Base-by-base conservation (phyloP, 2,888 invertebrate species). In the Danaus chrysippus region DNA sequence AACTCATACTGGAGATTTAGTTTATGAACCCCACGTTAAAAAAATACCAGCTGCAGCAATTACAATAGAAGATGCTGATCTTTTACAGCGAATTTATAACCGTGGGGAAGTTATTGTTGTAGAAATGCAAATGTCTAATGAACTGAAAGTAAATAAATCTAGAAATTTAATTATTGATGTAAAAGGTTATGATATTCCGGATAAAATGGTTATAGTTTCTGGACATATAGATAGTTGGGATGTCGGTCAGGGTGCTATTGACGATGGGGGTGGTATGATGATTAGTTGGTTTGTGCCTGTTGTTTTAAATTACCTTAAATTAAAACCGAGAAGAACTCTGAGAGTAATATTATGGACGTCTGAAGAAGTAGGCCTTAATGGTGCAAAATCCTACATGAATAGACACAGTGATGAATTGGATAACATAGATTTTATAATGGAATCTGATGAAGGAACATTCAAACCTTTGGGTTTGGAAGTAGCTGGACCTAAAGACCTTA, bases 181-280 rank as follows among this genome's bases (percentile, higher is more conserved):
- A 12, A 84, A 79, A 72, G 95, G 96, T 0, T 77, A 75, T 10
- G 70, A 73, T 9, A 15, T 79, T 46, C 82, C 84, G 17, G 83
- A 90, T 19, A 84, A 86, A 72, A 84, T 94, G 0, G 96, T 96
- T 0, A 88, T 97, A 8, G 92, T 96, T 46, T 96, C 96, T 6
- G 97, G 96, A 9, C 96, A 97, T 77, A 90, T 97, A 49, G 97
- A 97, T 76, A 95, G 95, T 76, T 97, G 96, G 96, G 96, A 97
- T 81, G 95, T 96, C 13, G 96, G 96, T 2, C 93, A 94, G 71
- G 97, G 96, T 13, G 96, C 96, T 0, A 95, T 97, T 95, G 96
- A 97, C 76, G 96, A 97, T 71, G 96, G 95, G 34, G 95, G 95
- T 55, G 96, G 96, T 43, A 94, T 95, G 67, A 94, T 96, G 75